A percentile compares a stretch with the other conserved stretches of the same genome.
Evolutionary conservation across 2,888 invertebrate species (phyloP).

Genomic region (Agrochola litura): DNA sequence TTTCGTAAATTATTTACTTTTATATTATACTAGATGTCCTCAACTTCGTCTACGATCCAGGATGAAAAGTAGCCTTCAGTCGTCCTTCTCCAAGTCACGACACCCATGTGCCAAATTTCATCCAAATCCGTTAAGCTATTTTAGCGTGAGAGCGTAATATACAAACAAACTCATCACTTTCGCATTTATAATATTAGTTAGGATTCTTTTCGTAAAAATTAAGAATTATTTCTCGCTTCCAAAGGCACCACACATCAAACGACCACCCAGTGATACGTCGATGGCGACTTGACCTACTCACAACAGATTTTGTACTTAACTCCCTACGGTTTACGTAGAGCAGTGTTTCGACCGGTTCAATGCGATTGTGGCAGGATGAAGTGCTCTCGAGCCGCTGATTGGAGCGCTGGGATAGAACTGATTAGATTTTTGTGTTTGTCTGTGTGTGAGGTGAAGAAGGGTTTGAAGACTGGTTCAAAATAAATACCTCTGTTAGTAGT

Average conservation of each 20-base stretch:
- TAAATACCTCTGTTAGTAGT: background rate
- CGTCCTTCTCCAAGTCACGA: no score
- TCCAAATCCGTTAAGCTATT: no score
- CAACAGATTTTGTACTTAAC: constrained; percentile 77
- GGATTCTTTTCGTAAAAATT: accelerated
- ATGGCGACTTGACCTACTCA: constrained; percentile 76
- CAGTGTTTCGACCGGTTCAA: constrained; percentile 64
- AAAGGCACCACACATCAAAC: constrained; percentile 28
- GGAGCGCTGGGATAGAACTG: constrained; percentile 45
- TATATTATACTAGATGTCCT: no score
- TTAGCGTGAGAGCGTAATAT: no score
- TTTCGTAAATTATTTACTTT: background rate
- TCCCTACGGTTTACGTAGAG: constrained; percentile 70
- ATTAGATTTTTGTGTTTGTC: constrained; percentile 31
- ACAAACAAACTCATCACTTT: no score
- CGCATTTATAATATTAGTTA: no score
- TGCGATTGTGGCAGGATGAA: constrained; percentile 59
- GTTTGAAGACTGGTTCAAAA: background rate
- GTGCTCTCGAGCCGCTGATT: constrained; percentile 48
- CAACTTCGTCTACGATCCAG: no score
- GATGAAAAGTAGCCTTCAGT: no score
- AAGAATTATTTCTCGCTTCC: background rate
- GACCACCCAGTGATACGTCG: constrained; percentile 54
- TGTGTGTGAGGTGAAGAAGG: background rate
- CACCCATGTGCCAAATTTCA: no score